Evolutionary conservation across 1,140 invertebrate species (phyloP), one percentile per base, ranked within the genome.

Genomic region (Brachionus calyciflorus): DNA sequence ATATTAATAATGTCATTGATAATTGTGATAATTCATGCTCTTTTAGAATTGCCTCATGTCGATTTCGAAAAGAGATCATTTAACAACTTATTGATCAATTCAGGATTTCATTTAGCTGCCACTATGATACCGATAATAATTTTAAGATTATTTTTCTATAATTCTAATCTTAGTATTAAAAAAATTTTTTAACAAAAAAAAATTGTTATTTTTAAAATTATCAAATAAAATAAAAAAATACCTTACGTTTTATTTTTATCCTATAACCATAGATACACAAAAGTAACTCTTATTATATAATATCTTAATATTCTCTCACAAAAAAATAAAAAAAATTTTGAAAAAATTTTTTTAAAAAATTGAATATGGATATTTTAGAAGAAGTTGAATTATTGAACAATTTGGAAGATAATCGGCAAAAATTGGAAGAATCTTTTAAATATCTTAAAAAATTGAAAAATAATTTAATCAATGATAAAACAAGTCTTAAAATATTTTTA

Each of bases 81-180:
- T 19, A 24, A 7, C 7, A 10, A 37, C 41, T 65, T 65, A 21
- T 12, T 65, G 2, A 65, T 65, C 3, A 21, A 65, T n/a, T 14
- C 44, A 24, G 21, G 17, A 21, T 65, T 44, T 26, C 40, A 65
- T 24, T 65, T 65, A 24, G 19, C 44, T 12, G 12, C 5, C 37
- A 65, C 60, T 24, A 65, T 24, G 19, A 44, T 65, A 9, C 41
- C 60, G 10, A 44, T 65, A 10, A 4, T 65, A 7, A 12, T 65
- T 4, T 44, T 65, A 40, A 65, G 24, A 44, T 65, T 44, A 10
- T 65, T 65, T 65, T 65, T 65, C 44, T 65, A 44, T 24, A 65
- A 44, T 65, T 6, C 40, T 4, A 65, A 44, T 37, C 40, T 63
- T 2, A 63, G 40, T 2, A 63, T 17, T 40, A 17, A 41, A 37